Evolutionary conservation across 1,140 invertebrate species (phyloP), one percentile per base, ranked within the genome.

Genomic region (Drosophila mayri): DNA sequence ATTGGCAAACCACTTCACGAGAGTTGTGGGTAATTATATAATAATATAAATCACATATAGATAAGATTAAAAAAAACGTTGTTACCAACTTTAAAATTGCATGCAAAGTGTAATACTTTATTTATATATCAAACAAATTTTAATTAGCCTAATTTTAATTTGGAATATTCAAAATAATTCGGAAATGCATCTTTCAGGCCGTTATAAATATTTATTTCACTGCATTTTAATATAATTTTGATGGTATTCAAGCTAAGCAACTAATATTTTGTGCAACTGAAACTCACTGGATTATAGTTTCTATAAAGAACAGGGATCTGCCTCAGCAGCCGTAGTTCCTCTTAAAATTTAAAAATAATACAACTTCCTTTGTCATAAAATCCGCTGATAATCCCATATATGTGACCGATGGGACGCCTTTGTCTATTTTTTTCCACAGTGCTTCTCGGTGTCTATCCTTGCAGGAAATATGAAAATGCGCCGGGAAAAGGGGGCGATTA

Each of bases 391-490:
- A 12, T 18, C 8, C 18, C 1, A 43, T 43, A 41, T 20, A 18
- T 4, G 20, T 38, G 32, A 2, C 4, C 8, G 16, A 6, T 1
- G 18, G 7, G 5, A 2, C 38, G 41, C 11, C 18, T 44, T 20
- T 7, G 18, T 44, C 18, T 1, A 44, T 44, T 22, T 44, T 52
- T 44, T 52, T 20, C 32, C 10, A 1, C 59, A 54, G 37, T 46
- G 54, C 12, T 32, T 2, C 18, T 11, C 22, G 22, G 30, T 46
- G 20, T 9, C 20, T 46, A 16, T 7, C 7, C 44, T 10, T 9
- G 16, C 65, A 28, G 41, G 38, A 61, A 72, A 72, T 61, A 54
- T 73, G 67, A 72, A 70, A 74, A 52, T 35, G n/a, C 20, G 35
- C n/a, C 4, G 6, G 20, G 40, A 5, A 38, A 50, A 37, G 16